phyloP scores from a whole-genome alignment of 2,797 vertebrate genomes.

The Manis javanica region DNA sequence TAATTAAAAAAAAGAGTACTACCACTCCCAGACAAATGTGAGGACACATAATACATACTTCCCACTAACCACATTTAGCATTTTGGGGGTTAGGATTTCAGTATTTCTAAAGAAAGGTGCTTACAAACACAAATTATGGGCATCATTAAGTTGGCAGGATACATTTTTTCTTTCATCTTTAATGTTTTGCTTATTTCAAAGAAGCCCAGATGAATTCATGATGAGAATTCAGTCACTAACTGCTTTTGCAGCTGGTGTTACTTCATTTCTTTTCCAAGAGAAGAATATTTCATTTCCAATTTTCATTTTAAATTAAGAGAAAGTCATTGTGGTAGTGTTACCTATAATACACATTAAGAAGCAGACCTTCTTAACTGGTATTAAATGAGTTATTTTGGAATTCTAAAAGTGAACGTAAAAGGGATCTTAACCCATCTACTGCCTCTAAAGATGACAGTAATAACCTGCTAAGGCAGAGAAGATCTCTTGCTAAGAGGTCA shows the following conservation, averaged over 20 bases:
- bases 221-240: not conserved
- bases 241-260: not conserved
- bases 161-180: not conserved
- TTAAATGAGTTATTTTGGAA: slow-evolving; percentile 22
- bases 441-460: not conserved
- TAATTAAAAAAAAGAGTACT: not conserved
- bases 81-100: not conserved
- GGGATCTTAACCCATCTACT: not conserved
- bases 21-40: not conserved
- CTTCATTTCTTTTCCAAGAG: not conserved
- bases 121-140: not conserved
- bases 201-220: not conserved
- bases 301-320: slow-evolving; percentile 39
- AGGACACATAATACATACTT: not conserved
- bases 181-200: slow-evolving; percentile 10
- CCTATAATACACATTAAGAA: not conserved
- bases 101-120: not conserved
- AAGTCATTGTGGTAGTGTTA: not conserved
- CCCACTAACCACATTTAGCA: not conserved
- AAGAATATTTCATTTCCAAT: not conserved
- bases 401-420: slow-evolving; percentile 15
- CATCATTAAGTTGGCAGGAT: not conserved
- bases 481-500: not conserved
- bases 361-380: not conserved
- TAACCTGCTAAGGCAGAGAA: not conserved